A percentile compares a stretch with the other conserved stretches of the same genome.
phyloP scores from a whole-genome alignment of 2,888 invertebrate genomes.

The Himalopsyche kuldschensis region DNA sequence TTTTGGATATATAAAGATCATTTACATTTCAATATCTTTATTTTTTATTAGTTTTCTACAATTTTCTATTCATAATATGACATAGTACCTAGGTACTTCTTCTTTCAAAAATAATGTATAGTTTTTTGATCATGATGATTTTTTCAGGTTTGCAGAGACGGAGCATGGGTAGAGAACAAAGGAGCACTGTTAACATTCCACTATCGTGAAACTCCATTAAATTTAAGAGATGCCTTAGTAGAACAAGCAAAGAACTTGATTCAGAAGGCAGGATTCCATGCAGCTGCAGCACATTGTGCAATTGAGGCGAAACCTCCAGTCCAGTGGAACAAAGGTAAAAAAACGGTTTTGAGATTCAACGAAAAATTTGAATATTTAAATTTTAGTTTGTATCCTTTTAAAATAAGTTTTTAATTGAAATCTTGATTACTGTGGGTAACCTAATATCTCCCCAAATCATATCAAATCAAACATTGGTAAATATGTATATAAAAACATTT shows the following conservation, averaged over 20 bases:
- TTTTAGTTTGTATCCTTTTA: too few species aligned
- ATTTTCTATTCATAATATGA: too few species aligned
- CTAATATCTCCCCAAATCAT: not conserved
- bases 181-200: conserved; percentile 86
- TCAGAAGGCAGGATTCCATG: conserved; percentile 74
- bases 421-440: too few species aligned
- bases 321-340: conserved; percentile 83
- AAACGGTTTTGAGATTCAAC: too few species aligned
- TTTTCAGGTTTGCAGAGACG: conserved; percentile 76
- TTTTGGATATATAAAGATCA: too few species aligned
- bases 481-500: not conserved
- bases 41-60: too few species aligned
- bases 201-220: conserved; percentile 78
- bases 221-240: conserved; percentile 68
- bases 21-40: too few species aligned
- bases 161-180: conserved; percentile 92
- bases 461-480: not conserved
- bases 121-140: not conserved
- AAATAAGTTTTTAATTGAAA: too few species aligned
- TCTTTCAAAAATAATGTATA: too few species aligned
- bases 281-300: conserved; percentile 81
- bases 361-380: too few species aligned
- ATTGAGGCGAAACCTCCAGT: conserved; percentile 90
- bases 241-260: conserved; percentile 74
- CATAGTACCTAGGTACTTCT: too few species aligned